A percentile compares a stretch with the other conserved stretches of the same genome.
Conservation (phyloP, 2,113 vertebrate genomes). For the Podiceps cristatus region DNA sequence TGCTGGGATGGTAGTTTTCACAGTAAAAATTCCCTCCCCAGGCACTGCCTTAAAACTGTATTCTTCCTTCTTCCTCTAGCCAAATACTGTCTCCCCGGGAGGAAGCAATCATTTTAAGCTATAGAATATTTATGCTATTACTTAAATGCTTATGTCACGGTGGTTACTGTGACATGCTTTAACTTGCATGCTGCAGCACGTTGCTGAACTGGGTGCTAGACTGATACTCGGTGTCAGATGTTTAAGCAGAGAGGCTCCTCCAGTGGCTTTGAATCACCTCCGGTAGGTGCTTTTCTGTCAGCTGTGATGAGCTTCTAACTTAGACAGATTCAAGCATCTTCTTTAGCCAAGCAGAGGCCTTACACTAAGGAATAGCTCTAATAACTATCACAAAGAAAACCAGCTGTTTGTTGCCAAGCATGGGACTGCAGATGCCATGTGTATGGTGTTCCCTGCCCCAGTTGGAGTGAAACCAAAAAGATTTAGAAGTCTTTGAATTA, state of each 20-base stretch:
- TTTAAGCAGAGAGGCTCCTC: neutral
- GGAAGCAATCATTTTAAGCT: neutral
- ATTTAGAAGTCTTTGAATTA: constrained; percentile 12
- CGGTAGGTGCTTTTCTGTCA: neutral
- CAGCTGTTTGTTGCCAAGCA: neutral
- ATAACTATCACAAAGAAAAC: neutral
- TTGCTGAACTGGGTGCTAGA: neutral
- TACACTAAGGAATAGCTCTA: neutral
- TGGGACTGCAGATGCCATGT: neutral
- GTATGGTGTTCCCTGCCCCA: neutral
- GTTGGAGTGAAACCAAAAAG: neutral
- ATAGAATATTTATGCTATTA: neutral
- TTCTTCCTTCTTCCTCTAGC: neutral
- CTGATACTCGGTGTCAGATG: neutral
- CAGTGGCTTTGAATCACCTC: neutral
- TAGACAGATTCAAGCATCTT: neutral
- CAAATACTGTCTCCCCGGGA: neutral
- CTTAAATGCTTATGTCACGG: neutral
- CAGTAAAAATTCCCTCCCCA: neutral
- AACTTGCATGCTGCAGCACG: neutral
- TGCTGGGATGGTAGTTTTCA: neutral
- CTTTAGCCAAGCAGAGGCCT: neutral
- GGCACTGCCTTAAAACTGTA: neutral
- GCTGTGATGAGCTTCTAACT: neutral
- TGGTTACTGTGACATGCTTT: neutral